Percentiles rank a stretch among this genome's conserved stretches.
Conservation (phyloP, 2,797 vertebrate genomes). For the Pseudochromis fuscus region DNA sequence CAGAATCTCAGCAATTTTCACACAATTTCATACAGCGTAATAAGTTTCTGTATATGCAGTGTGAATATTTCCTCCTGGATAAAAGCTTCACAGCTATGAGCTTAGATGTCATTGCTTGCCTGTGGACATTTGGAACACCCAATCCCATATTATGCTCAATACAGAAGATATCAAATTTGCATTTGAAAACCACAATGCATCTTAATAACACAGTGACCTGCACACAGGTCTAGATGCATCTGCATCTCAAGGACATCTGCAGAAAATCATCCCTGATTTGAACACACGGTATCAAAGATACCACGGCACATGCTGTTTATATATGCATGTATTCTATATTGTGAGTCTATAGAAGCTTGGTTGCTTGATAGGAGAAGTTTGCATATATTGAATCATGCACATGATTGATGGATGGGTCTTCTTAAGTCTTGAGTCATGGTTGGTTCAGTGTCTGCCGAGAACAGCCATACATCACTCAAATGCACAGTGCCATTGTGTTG, state of each 20-base stretch:
- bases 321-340: conserved; percentile 58
- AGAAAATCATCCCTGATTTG: conserved; percentile 35
- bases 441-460: conserved; percentile 56
- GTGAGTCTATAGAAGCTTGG: conserved; percentile 12
- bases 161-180: conserved; percentile 41
- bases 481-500: conserved; percentile 52
- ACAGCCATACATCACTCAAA: conserved; percentile 69
- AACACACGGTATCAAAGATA: conserved; percentile 42
- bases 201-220: conserved; percentile 62
- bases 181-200: conserved; percentile 64
- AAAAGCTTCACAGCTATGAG: conserved; percentile 28
- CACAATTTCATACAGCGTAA: neutral
- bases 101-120: conserved; percentile 12
- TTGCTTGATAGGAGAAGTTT: conserved; percentile 21
- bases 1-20: conserved; percentile 18
- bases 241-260: conserved; percentile 66
- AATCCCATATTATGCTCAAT: neutral
- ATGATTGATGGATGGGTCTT: conserved; percentile 66
- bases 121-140: conserved; percentile 15
- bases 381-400: conserved; percentile 49
- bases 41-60: neutral
- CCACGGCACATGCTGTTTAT: conserved; percentile 22
- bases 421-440: conserved; percentile 64
- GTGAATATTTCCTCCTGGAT: conserved; percentile 34
- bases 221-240: conserved; percentile 40